Evolutionary conservation across 2,888 invertebrate species (phyloP).

Genomic region (Scaptomyza cyrtandrae): DNA sequence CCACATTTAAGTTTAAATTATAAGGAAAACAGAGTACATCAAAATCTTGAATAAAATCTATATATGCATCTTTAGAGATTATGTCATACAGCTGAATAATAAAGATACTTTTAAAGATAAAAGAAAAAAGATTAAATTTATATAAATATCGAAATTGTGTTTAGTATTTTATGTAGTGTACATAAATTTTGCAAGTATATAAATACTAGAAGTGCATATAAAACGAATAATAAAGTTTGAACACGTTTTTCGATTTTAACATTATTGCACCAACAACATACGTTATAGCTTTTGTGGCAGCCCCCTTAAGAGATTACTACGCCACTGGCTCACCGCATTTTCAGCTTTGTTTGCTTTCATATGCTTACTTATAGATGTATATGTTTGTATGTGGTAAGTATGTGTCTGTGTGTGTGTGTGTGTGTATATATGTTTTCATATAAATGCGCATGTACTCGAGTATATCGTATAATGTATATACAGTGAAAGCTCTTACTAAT

Average conservation of each 20-base stretch:
- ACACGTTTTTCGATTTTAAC: no score
- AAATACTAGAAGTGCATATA: no score
- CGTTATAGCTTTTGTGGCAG: not conserved
- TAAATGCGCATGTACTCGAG: slow-evolving; percentile 73
- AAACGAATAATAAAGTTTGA: no score
- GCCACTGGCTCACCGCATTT: slow-evolving; percentile 75
- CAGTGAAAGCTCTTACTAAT: slow-evolving; percentile 69
- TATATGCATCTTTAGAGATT: no score
- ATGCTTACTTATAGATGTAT: slow-evolving; percentile 74
- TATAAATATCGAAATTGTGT: not conserved
- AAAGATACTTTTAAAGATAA: not conserved
- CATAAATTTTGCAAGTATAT: no score
- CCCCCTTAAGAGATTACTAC: slow-evolving; percentile 26
- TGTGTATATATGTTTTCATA: slow-evolving; percentile 63
- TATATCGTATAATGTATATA: slow-evolving; percentile 69
- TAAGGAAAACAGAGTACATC: no score
- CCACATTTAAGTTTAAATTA: no score
- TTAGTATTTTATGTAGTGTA: no score
- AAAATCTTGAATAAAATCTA: no score
- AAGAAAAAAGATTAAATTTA: no score
- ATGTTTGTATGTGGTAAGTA: slow-evolving; percentile 47
- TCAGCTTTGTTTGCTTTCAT: slow-evolving; percentile 80
- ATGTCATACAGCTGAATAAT: no score
- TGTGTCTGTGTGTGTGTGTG: slow-evolving; percentile 33
- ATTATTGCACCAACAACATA: not conserved